phyloP scores from a whole-genome alignment of 1,140 invertebrate genomes.

The Homalodisca vitripennis region DNA sequence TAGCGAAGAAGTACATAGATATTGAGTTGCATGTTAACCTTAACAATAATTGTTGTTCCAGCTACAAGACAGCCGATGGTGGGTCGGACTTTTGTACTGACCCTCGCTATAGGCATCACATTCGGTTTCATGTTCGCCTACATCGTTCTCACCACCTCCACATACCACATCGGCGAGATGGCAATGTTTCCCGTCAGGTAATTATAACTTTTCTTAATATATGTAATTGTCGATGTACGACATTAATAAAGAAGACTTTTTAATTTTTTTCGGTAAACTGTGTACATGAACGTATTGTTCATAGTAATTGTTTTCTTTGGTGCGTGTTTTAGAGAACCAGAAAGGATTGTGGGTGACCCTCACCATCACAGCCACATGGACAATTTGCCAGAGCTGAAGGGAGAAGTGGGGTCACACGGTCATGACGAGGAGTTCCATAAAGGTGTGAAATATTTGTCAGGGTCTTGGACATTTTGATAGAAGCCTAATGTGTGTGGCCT shows the following conservation, averaged over 20 bases:
- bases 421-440: conserved; percentile 60
- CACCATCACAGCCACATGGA: conserved; percentile 59
- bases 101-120: conserved; percentile 46
- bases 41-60: conserved; percentile 37
- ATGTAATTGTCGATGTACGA: too few relatives aligned
- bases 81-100: conserved; percentile 48
- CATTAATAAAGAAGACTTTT: too few relatives aligned
- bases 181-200: conserved; percentile 38
- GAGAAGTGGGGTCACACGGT: conserved; percentile 54
- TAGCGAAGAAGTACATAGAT: too few relatives aligned
- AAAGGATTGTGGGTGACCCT: conserved; percentile 50
- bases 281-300: too few relatives aligned
- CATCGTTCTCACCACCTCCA: conserved; percentile 42
- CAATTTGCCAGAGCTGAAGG: conserved; percentile 48
- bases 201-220: too few relatives aligned
- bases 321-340: not conserved
- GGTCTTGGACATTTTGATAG: too few relatives aligned
- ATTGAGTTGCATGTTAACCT: too few relatives aligned
- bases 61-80: conserved; percentile 36
- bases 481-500: too few relatives aligned
- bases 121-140: conserved; percentile 50
- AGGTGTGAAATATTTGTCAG: too few relatives aligned
- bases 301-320: too few relatives aligned
- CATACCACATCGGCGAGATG: conserved; percentile 34
- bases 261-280: too few relatives aligned